These are phyloP conservation scores for Pogonophryne albipinna DNA, from an alignment of 2,797 vertebrate species.

Conservation along the genomic window DNA sequence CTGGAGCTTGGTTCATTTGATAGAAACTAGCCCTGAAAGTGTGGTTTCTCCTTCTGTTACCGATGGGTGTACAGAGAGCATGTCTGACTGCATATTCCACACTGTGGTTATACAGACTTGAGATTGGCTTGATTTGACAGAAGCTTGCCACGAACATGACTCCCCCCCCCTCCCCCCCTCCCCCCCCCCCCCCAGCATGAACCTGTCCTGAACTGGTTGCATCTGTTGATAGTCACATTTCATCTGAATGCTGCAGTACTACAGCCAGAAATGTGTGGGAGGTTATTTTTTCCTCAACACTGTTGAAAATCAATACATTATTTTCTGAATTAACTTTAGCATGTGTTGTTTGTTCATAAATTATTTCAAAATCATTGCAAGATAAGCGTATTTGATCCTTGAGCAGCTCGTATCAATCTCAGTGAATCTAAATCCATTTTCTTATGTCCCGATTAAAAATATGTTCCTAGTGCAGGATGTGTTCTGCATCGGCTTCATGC, in stretches of 20 bases:
- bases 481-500: not conserved
- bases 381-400: not conserved
- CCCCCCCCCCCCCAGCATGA: not conserved
- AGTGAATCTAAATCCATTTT: not conserved
- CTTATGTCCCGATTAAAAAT: not conserved
- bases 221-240: not conserved
- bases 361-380: not conserved
- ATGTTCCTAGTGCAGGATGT: not conserved
- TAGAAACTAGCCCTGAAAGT: constrained; percentile 4
- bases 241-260: not conserved
- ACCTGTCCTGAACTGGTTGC: not conserved
- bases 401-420: not conserved
- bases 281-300: not conserved
- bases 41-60: constrained; percentile 9
- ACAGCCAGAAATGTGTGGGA: not conserved
- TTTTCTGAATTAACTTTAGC: constrained; percentile 12
- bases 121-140: constrained; percentile 44
- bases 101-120: constrained; percentile 25
- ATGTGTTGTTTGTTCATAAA: constrained; percentile 11
- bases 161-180: too few species aligned
- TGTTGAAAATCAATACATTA: not conserved
- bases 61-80: not conserved
- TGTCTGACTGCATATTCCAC: constrained; percentile 40
- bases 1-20: constrained; percentile 25
- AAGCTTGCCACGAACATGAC: constrained; percentile 21